phyloP scores from a whole-genome alignment of 1,140 invertebrate species.

The Orussus abietinus region DNA sequence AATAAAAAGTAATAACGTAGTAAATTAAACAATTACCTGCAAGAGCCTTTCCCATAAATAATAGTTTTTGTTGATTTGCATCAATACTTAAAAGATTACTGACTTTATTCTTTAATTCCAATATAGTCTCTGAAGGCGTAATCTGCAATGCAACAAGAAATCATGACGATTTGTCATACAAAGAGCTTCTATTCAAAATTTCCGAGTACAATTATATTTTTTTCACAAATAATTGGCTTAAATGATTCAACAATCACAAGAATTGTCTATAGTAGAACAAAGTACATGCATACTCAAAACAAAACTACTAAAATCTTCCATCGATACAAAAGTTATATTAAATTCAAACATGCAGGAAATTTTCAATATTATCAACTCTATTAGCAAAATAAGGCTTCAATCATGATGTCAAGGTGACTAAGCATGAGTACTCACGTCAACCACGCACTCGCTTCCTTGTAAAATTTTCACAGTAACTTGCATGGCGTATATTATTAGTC shows the following conservation, averaged over 20 bases:
- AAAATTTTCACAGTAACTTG: constrained; percentile 42
- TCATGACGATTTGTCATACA: too few relatives aligned
- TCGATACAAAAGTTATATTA: constrained; percentile 12
- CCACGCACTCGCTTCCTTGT: constrained; percentile 38
- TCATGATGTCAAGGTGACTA: constrained; percentile 8
- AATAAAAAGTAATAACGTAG: not conserved
- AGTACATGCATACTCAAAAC: not conserved
- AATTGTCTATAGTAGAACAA: too few relatives aligned
- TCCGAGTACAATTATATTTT: too few relatives aligned
- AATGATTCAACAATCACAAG: too few relatives aligned
- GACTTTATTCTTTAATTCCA: constrained; percentile 45
- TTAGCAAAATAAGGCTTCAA: not conserved
- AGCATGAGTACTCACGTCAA: constrained; percentile 34
- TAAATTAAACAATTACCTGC: constrained; percentile 32
- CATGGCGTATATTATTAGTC: constrained; percentile 24
- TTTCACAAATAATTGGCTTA: too few relatives aligned
- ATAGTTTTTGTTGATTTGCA: constrained; percentile 42
- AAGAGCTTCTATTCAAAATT: too few relatives aligned
- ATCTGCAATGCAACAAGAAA: too few relatives aligned
- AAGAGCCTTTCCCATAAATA: constrained; percentile 44
- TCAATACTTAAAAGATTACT: constrained; percentile 41
- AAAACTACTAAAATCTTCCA: constrained; percentile 5
- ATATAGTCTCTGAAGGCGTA: constrained; percentile 40
- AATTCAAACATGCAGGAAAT: constrained; percentile 4
- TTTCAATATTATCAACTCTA: not conserved